phyloP scores from a whole-genome alignment of 2,888 invertebrate species.

The Gortyna flavago region DNA sequence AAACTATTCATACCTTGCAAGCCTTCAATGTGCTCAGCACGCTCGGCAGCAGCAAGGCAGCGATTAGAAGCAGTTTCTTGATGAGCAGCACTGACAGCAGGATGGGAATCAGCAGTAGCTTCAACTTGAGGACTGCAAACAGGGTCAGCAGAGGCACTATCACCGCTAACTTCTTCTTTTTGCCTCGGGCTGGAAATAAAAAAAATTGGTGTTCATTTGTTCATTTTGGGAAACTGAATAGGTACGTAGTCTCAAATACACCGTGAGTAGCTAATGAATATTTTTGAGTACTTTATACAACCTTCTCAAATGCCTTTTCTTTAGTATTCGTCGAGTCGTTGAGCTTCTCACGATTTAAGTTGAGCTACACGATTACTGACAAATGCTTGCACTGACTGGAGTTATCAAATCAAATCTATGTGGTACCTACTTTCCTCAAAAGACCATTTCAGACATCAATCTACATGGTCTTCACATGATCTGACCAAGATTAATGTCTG shows the following conservation, averaged over 20 bases:
- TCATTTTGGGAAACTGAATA: neutral
- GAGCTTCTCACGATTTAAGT: no score
- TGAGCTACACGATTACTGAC: no score
- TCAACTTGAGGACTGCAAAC: constrained; percentile 89
- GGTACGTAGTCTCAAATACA: neutral
- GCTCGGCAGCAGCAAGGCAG: constrained; percentile 91
- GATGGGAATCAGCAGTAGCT: constrained; percentile 91
- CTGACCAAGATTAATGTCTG: no score
- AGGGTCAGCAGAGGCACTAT: constrained; percentile 89
- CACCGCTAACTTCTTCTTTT: constrained; percentile 88
- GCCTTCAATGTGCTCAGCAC: constrained; percentile 90
- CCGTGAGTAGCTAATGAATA: neutral
- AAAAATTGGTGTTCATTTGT: neutral
- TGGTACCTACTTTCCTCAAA: no score
- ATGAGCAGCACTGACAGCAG: constrained; percentile 91
- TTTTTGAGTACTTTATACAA: no score
- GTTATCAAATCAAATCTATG: no score
- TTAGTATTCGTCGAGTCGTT: no score
- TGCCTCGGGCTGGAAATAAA: constrained; percentile 84
- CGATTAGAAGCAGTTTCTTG: constrained; percentile 91
- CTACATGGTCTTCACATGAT: no score
- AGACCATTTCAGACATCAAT: no score
- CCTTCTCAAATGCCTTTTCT: no score
- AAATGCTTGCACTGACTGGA: no score
- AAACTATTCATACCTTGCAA: constrained; percentile 83